Conservation (phyloP, 30 jellyfish, hydroid and myxozoan genomes). For the Hydra vulgaris region DNA sequence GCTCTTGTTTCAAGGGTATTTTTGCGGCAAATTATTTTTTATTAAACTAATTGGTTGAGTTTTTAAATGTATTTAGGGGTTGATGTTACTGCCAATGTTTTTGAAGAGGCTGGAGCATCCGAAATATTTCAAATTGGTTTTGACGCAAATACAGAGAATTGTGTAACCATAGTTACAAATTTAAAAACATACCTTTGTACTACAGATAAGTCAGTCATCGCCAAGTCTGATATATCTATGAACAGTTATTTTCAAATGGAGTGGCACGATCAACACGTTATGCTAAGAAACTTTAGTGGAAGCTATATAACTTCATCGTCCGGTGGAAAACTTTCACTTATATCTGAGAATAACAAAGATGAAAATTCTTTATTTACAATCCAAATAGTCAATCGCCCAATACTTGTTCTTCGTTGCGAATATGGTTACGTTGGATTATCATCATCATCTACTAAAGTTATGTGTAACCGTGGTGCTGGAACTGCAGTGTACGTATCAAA, state of each 20-base stretch:
- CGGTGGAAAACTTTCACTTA: conserved; percentile 70
- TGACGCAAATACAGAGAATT: conserved; percentile 41
- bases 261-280: conserved; percentile 46
- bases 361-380: conserved; percentile 45
- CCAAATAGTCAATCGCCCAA: conserved; percentile 71
- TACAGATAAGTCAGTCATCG: conserved; percentile 56
- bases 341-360: conserved; percentile 55
- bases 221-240: conserved; percentile 31
- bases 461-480: conserved; percentile 78
- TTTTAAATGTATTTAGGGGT: conserved; percentile 35
- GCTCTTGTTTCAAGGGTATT: no score
- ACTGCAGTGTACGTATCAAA: conserved; percentile 38
- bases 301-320: conserved; percentile 51
- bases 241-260: conserved; percentile 52
- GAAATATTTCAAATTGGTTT: conserved; percentile 81
- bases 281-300: conserved; percentile 55
- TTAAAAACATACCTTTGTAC: conserved; percentile 58
- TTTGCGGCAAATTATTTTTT: no score
- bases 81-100: conserved; percentile 83
- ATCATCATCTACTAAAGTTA: conserved; percentile 40
- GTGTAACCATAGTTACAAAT: conserved; percentile 30
- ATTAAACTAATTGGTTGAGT: background rate
- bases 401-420: conserved; percentile 77
- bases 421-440: conserved; percentile 76
- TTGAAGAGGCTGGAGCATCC: conserved; percentile 49